Base-by-base conservation (phyloP, 2,888 invertebrate genomes). In the Aphidoletes aphidimyza region DNA sequence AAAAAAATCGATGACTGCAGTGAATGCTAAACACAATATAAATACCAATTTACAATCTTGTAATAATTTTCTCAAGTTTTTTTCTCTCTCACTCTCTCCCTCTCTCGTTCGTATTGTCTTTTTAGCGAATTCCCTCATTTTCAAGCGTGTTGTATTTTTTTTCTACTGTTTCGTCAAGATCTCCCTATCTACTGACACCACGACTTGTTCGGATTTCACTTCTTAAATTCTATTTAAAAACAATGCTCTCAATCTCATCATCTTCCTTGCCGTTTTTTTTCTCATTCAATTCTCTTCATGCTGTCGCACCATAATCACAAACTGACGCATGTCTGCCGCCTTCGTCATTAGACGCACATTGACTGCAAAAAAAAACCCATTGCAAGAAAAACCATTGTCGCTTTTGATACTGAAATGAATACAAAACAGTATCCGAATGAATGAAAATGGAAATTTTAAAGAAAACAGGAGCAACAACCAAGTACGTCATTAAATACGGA, bases 41-140 rank as follows among this genome's bases (percentile, higher is more conserved):
- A 84, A 84, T 84, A 42, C 84, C 84, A 84, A 84, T 84, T 84
- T 84, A 84, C 49, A 84, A 49, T 49, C 30, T 84, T 84, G 49
- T 84, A 84, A 84, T 84, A 42, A 84, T 84, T 84, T 84, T 84
- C 45, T 34, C 8, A 17, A n/a, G 30, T 69, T 30, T 83, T 83
- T 83, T 83, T 83, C 19, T n/a, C 0, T 34, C 19, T 36, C 78
- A 19, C 36, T 3, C 34, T 34, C 2, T 69, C 1, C 8, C 0
- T 83, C 17, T 45, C 17, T 83, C 19, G 22, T 81, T 17, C n/a
- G 42, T 45, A 8, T 26, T 39, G 39, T 83, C 39, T 83, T 45
- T 45, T 69, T 69, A 69, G 30, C 30, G 69, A 69, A 69, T 34
- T 34, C 69, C 69, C 69, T 34, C 69, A 69, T 69, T 54, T 69